Percentiles rank a stretch among this genome's conserved stretches.
Conservation (phyloP, 2,888 invertebrate species). For the Myopa testacea region DNA sequence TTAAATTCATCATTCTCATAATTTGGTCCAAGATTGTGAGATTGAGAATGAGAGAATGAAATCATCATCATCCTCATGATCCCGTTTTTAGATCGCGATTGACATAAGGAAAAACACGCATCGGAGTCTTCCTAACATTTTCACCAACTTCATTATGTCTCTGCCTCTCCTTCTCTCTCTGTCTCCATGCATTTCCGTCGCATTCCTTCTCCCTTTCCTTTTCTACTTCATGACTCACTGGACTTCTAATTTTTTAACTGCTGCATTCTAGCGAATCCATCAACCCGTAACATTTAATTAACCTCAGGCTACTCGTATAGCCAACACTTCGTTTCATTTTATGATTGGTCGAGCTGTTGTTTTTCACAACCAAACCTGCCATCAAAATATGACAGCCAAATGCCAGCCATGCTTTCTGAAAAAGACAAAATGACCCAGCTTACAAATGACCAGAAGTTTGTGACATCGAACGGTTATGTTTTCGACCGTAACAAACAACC, state of each 20-base stretch:
- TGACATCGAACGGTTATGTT: slow-evolving; percentile 25
- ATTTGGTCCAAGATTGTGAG: no score
- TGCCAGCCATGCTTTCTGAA: background rate
- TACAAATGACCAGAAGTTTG: background rate
- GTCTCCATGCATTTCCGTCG: no score
- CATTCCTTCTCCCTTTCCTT: no score
- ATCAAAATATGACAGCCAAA: slow-evolving; percentile 22
- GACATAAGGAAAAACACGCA: no score
- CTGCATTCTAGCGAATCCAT: background rate
- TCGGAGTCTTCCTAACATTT: background rate
- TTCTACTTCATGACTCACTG: no score
- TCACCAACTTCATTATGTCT: background rate
- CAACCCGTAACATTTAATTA: slow-evolving; percentile 2
- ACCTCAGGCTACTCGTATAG: background rate
- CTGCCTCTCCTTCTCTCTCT: background rate
- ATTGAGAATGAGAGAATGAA: no score
- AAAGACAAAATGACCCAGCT: background rate
- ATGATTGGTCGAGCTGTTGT: background rate
- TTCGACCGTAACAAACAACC: slow-evolving; percentile 11
- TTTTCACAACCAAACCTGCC: no score
- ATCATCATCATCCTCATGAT: no score
- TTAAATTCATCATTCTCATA: no score
- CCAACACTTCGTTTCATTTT: slow-evolving; percentile 9
- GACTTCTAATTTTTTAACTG: background rate
- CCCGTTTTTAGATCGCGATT: no score